Base-by-base conservation (phyloP, 2,797 vertebrate genomes). In the Pyrrhura leucotis region DNA sequence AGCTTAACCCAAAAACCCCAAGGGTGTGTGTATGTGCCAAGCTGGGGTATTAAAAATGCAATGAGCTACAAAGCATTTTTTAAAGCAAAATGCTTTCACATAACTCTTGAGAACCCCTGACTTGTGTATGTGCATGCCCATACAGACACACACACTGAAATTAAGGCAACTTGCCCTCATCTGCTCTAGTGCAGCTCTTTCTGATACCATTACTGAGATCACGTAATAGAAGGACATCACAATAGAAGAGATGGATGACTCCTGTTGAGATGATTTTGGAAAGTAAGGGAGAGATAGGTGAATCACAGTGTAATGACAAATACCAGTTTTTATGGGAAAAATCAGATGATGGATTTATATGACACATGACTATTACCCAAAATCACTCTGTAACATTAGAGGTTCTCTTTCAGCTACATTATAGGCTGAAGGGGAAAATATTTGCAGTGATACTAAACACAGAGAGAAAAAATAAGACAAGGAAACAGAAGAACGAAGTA, bases 311-410 rank as follows among this genome's bases (percentile, higher is more conserved):
- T 48, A 92, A 92, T 79, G 92, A 76, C 66, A 84, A 79, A 90
- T 91, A 91, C 76, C 88, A 82, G 56, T 29, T 90, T 88, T 91
- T 73, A 83, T 2, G 1, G 81, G 85, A 85, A 96, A 93, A 95
- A 92, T 93, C 78, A 90, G 71, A 85, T 71, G 28, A 92, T n/a
- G 26, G 47, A 73, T 85, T 94, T 85, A 59, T 69, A 56, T n/a
- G 72, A 88, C 16, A 33, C 5, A 15, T 12, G 8, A 93, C 39
- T 71, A 90, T 59, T 65, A 73, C 25, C 28, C n/a, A 84, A 91
- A 91, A 83, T 81, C 68, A n/a, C 48, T 67, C 67, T 13, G 33
- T 61, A 89, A 86, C 62, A 78, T 78, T 66, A 10, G 2, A 89
- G 91, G 42, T 33, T 26, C 56, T 58, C 56, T 35, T 35, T 35